Evolutionary conservation across 2,797 vertebrate genomes (phyloP).

Genomic region (Hippoglossus hippoglossus): DNA sequence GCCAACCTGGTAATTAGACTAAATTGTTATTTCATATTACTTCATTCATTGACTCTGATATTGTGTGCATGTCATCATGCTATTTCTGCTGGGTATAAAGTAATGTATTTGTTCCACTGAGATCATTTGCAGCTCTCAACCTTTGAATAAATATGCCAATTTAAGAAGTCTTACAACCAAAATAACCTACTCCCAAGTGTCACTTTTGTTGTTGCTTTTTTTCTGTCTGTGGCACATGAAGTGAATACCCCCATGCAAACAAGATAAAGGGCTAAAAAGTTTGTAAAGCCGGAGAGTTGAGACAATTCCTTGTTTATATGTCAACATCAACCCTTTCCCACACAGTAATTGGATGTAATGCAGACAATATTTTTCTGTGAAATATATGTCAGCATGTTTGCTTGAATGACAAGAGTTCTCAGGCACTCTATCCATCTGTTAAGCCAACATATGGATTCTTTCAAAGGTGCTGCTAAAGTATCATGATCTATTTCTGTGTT

Average conservation of each 20-base stretch:
- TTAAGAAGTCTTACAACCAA: neutral
- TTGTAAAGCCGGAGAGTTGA: too few species aligned
- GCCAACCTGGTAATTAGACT: neutral
- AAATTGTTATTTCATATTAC: neutral
- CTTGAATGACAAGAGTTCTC: too few species aligned
- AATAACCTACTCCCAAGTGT: neutral
- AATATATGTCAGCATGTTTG: too few species aligned
- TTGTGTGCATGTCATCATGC: neutral
- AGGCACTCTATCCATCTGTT: too few species aligned
- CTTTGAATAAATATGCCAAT: neutral
- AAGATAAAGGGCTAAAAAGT: too few species aligned
- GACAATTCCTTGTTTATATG: too few species aligned
- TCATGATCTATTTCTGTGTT: slow-evolving; percentile 4
- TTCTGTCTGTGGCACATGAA: neutral
- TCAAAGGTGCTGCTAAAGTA: neutral
- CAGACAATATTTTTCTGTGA: too few species aligned
- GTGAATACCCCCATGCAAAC: too few species aligned
- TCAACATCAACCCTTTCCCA: too few species aligned
- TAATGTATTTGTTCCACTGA: neutral
- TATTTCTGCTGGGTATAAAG: neutral
- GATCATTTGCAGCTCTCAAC: neutral
- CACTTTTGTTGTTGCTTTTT: too few species aligned
- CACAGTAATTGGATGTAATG: too few species aligned
- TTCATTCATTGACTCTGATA: neutral
- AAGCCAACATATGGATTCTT: neutral